Evolutionary conservation across 92 coral and sea anemone genomes (phyloP).

Genomic region (Scolanthus callimorphus): DNA sequence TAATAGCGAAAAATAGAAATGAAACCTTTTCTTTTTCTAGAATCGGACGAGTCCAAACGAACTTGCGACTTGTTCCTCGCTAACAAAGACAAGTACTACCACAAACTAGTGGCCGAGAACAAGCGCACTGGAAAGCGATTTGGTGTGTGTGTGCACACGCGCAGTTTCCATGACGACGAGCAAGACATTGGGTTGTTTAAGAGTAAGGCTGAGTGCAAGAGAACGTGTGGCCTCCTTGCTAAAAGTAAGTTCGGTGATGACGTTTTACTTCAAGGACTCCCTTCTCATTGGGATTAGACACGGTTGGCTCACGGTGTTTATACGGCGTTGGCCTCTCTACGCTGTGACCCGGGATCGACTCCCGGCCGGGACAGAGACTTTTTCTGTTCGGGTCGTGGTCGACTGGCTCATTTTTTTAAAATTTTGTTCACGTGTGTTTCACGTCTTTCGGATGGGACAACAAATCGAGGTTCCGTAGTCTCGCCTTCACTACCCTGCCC

Average conservation of each 20-base stretch:
- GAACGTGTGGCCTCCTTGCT: conserved; percentile 17
- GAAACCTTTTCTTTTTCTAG: conserved; percentile 1
- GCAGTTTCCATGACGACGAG: conserved; percentile 23
- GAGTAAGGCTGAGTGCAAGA: conserved; percentile 29
- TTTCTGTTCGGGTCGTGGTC: too few relatives aligned
- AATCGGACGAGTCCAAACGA: conserved; percentile 20
- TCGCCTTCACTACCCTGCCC: too few relatives aligned
- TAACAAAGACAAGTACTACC: conserved; percentile 27
- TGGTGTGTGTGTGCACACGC: conserved; percentile 30
- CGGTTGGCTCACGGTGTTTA: too few relatives aligned
- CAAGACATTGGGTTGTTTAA: conserved; percentile 5
- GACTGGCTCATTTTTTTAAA: too few relatives aligned
- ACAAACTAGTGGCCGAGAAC: conserved; percentile 26
- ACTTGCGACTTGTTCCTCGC: conserved; percentile 26
- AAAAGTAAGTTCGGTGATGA: not conserved
- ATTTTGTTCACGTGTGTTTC: too few relatives aligned
- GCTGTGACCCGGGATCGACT: too few relatives aligned
- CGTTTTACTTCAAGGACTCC: not conserved
- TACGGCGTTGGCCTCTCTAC: too few relatives aligned
- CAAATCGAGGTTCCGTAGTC: too few relatives aligned
- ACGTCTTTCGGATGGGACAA: too few relatives aligned
- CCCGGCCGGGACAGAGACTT: too few relatives aligned
- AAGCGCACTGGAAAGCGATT: conserved; percentile 28
- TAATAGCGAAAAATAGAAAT: too few relatives aligned
- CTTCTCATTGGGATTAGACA: too few relatives aligned